Base-by-base conservation (phyloP, 1,140 invertebrate genomes). In the Zophobas morio region DNA sequence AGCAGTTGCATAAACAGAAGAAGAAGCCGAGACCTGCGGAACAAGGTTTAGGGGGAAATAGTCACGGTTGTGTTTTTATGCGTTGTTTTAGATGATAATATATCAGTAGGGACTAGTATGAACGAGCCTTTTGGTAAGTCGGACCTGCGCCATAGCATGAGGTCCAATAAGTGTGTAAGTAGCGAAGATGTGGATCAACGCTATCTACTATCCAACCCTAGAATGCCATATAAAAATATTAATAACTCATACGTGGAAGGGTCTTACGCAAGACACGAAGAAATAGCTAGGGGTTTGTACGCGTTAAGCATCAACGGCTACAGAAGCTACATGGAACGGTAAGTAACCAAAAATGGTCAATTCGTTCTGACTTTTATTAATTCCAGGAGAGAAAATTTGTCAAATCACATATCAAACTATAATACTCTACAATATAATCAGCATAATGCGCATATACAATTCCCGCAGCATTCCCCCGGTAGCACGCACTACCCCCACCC, bases 1-100 rank as follows among this genome's bases (percentile, higher is more conserved):
- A 82, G 47, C 83, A 84, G 75, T 77, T 82, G 40, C 75, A 76
- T 46, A 85, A 86, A 79, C 85, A 84, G 73, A 86, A 86, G 80
- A 86, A 86, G 70, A 86, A 86, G 76, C 84, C 83, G 8, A 83
- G 85, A 75, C 81, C 81, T 35, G 54, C 79, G 49, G 83, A 86
- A 60, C 76, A 80, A 77, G 83, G 83, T 82, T 70, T 76, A 37
- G 32, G 20, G 20, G 60, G 8, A 3, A 51, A 47, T n/a, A 8
- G 35, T 4, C 53, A 8, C 53, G 78, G 60, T 49, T 54, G 49
- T 39, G 49, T 66, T 49, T 40, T 34, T 40, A 37, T 77, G 71
- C 8, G 35, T 2, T 54, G 4, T 75, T 78, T 47, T 63, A 82
- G 83, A 84, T 75, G 83, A 84, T 78, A 81, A 77, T 35, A 70